Evolutionary conservation across 1,140 invertebrate genomes (phyloP), one percentile per base, ranked within the genome.

Genomic region (Trichoplusia ni): DNA sequence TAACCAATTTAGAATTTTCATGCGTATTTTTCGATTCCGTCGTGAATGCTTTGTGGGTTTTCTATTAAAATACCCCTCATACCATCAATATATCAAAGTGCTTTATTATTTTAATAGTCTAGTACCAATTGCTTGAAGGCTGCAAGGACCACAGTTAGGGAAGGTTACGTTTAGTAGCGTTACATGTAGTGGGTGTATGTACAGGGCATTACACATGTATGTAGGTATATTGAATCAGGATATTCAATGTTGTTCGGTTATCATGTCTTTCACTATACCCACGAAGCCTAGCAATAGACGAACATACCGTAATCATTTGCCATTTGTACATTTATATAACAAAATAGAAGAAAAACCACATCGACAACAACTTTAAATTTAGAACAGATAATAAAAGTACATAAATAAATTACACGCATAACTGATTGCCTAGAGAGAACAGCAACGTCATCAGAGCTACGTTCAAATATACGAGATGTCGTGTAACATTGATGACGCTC

Each of bases 341-440:
- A 9, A 35, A 31, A 19, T n/a, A 58, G 6, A 54, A 21, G 35
- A 56, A 56, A 56, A 67, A 73, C 67, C 61, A 73, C 64, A 69
- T 67, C 64, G 59, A 73, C 16, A 19, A 62, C 54, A 66, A 42
- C 27, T 42, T 42, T 3, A 16, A 42, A 33, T 54, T 51, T 33
- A 16, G 33, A n/a, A 51, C 1, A 51, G 0, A 7, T 25, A 54
- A 38, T 11, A 16, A 37, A 54, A 14, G 11, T 38, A 21, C 16
- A 38, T 19, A 31, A 42, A 31, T 6, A 6, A 31, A 44, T 16
- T 31, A 38, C 14, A 29, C 13, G 8, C 4, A 58, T 13, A 42
- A 25, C n/a, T 35, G 35, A 33, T 33, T 19, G 4, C 11, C 1
- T 11, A 33, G 40, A 25, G 38, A 56, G 51, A 44, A 31, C n/a